Base-by-base conservation (phyloP, 2,797 vertebrate species). In the Pantherophis vulpinus region DNA sequence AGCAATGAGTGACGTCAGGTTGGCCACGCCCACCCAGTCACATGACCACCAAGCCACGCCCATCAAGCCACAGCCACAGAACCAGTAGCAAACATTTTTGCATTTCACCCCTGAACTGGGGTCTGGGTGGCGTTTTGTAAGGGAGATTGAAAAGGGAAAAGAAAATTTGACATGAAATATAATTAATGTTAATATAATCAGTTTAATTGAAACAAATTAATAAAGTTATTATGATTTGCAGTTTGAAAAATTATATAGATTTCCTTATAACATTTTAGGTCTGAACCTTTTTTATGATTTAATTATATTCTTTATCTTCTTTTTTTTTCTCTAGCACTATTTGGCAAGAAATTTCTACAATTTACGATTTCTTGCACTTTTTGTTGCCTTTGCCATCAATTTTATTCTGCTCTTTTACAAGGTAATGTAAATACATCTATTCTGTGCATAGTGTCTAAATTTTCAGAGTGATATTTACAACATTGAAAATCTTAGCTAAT, bases 381-480 rank as follows among this genome's bases (percentile, higher is more conserved):
- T 99, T 95, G 99, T 99, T 91, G 99, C 99, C 90, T 99, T 99
- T 95, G 99, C 99, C 51, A 99, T 99, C 98, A 99, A 99, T 97
- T 99, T 99, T 96, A 99, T 99, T 97, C 98, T 99, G 94, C 99
- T 99, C 14, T 99, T 99, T 98, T 99, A 99, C 97, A 99, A 99
- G 98, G 99, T 99, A 98, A 98, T 94, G 1, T 87, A 92, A 94
- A 58, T 91, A 47, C 88, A 83, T 86, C 1, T 14, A 23, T 88
- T 94, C 86, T 92, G 94, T 25, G 86, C 86, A 70, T 59, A 20
- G 0, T 25, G 92, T 92, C 55, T 60, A 87, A 90, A 58, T 16
- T 92, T 93, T 16, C 79, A 94, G 83, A 94, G 23, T 5, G 89
- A 86, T 87, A 61, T 86, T 90, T 94, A 90, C 29, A 86, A 55